Base-by-base conservation (phyloP, 1,140 invertebrate species). In the Sitophilus oryzae region DNA sequence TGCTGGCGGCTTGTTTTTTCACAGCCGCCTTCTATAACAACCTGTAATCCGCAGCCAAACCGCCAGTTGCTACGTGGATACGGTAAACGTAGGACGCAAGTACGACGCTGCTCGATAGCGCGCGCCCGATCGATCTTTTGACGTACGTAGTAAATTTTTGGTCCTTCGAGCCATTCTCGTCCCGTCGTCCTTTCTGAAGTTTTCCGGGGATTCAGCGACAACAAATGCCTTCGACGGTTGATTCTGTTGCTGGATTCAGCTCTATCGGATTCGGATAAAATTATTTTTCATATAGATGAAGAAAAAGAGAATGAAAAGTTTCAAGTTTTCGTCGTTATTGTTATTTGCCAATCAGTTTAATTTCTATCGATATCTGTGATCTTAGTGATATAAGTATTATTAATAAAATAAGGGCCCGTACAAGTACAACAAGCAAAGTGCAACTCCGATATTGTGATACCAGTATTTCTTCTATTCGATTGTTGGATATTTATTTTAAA, bases 21-120 rank as follows among this genome's bases (percentile, higher is more conserved):
- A 55, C 45, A 42, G 38, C 52, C 22, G 40, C 43, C 43, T n/a
- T 45, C 55, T 61, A 61, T 61, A 61, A 61, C 60, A 61, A 61
- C 60, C 60, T 61, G 60, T 61, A 61, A 58, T 61, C 56, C 53
- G 38, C 55, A 36, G 23, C 45, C 46, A 52, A 53, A 35, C 42
- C 37, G 44, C 46, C 58, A 60, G 58, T 60, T 45, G 48, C 44
- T 50, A 48, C 52, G 52, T 55, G 44, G 34, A 35, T 15, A 46
- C 34, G 6, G 40, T 21, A 37, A 18, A 20, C 16, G 43, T 44
- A 56, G 30, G 34, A 37, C 40, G 53, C 23, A 41, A 41, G 44
- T 21, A 59, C 47, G 45, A 44, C 19, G 38, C 21, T 35, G 49
- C 40, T 22, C 10, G 11, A n/a, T n/a, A n/a, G n/a, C n/a, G 14